Percentiles rank a stretch among this genome's conserved stretches.
phyloP scores from a whole-genome alignment of 23 tunicate genomes.

The Styela clava region DNA sequence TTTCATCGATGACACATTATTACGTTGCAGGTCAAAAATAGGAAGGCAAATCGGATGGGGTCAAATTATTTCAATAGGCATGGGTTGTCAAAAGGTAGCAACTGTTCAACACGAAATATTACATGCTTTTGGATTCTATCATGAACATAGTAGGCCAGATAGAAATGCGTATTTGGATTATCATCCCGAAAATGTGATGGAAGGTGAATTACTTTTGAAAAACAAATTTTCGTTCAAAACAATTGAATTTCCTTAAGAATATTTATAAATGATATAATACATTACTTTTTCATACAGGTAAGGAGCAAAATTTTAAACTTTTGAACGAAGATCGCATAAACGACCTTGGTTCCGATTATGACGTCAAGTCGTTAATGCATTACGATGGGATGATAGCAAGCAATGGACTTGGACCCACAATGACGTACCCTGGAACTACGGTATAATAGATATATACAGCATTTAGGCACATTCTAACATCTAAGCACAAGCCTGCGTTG shows the following conservation, averaged over 20 bases:
- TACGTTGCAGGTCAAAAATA: slow-evolving; percentile 9
- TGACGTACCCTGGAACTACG: neutral
- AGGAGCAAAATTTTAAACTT: neutral
- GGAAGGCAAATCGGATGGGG: neutral
- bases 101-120: slow-evolving; percentile 16
- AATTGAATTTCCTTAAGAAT: neutral
- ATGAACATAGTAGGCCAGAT: slow-evolving; percentile 8
- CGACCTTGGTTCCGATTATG: slow-evolving; percentile 18
- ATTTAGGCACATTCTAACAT: too few relatives aligned
- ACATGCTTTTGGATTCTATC: slow-evolving; percentile 23
- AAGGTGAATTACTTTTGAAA: slow-evolving; percentile 1
- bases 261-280: too few relatives aligned
- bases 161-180: slow-evolving; percentile 19
- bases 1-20: too few relatives aligned
- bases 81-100: neutral
- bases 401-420: neutral
- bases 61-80: neutral
- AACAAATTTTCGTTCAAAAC: neutral
- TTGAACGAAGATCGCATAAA: neutral
- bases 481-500: too few relatives aligned
- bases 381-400: neutral
- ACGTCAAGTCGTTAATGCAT: slow-evolving; percentile 17
- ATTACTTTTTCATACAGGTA: neutral
- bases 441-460: too few relatives aligned
- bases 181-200: neutral